Conservation (phyloP, 2,797 vertebrate genomes). For the Coregonus ussuriensis region DNA sequence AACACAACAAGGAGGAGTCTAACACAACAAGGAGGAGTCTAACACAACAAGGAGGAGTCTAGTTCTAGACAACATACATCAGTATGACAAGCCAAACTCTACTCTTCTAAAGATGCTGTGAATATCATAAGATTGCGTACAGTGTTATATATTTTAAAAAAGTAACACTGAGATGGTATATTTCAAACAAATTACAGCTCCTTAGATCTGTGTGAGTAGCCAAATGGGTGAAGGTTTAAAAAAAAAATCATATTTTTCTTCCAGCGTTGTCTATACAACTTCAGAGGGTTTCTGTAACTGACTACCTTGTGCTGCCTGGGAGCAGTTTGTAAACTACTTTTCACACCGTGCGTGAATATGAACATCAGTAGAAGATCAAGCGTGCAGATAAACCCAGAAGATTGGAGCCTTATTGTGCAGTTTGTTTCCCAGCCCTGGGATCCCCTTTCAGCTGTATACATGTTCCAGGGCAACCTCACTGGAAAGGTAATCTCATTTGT, state of each 20-base stretch:
- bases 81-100: neutral
- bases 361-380: slow-evolving; percentile 73
- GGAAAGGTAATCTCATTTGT: slow-evolving; percentile 85
- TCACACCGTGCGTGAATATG: slow-evolving; percentile 65
- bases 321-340: slow-evolving; percentile 70
- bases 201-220: neutral
- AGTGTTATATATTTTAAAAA: too few species aligned
- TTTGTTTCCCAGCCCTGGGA: slow-evolving; percentile 57
- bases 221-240: neutral
- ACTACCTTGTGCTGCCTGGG: slow-evolving; percentile 76
- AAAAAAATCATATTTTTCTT: slow-evolving; percentile 21
- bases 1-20: too few species aligned
- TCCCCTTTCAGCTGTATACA: slow-evolving; percentile 51
- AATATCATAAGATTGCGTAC: neutral
- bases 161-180: neutral
- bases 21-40: too few species aligned
- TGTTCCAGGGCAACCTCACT: slow-evolving; percentile 73
- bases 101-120: neutral
- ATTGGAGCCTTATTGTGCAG: slow-evolving; percentile 68
- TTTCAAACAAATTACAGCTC: neutral
- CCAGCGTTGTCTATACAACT: slow-evolving; percentile 31
- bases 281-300: slow-evolving; percentile 68
- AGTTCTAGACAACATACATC: too few species aligned
- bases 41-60: too few species aligned
- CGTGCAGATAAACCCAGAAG: slow-evolving; percentile 71